Conservation (phyloP, 2,797 vertebrate genomes). For the Crax fasciolata region DNA sequence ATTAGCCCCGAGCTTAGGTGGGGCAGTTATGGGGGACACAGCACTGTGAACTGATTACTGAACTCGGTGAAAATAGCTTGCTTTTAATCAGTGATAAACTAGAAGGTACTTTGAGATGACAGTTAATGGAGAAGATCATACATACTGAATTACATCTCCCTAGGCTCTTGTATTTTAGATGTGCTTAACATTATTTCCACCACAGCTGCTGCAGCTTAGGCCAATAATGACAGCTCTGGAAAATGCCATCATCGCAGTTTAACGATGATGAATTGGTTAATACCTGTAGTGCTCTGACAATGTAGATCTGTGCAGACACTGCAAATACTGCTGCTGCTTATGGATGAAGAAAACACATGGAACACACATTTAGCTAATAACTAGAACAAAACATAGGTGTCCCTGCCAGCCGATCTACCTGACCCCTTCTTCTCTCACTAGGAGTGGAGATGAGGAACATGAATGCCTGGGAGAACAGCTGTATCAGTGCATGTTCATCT, state of each 20-base stretch:
- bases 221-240: not conserved
- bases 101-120: not conserved
- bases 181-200: not conserved
- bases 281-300: not conserved
- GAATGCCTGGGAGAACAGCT: not conserved
- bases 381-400: not conserved
- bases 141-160: not conserved
- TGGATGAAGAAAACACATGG: not conserved
- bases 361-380: not conserved
- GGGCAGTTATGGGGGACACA: not conserved
- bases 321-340: not conserved
- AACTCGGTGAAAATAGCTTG: not conserved
- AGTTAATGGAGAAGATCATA: not conserved
- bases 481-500: not conserved
- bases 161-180: not conserved
- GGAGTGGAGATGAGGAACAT: rapidly evolving
- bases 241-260: not conserved
- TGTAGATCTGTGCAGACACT: not conserved
- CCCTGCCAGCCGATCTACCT: not conserved
- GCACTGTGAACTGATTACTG: not conserved
- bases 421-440: not conserved
- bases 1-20: not conserved
- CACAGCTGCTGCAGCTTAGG: not conserved
- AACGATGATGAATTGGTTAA: not conserved
- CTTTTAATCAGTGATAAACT: not conserved